phyloP scores from a whole-genome alignment of 2,113 vertebrate genomes.

The Lota lota region DNA sequence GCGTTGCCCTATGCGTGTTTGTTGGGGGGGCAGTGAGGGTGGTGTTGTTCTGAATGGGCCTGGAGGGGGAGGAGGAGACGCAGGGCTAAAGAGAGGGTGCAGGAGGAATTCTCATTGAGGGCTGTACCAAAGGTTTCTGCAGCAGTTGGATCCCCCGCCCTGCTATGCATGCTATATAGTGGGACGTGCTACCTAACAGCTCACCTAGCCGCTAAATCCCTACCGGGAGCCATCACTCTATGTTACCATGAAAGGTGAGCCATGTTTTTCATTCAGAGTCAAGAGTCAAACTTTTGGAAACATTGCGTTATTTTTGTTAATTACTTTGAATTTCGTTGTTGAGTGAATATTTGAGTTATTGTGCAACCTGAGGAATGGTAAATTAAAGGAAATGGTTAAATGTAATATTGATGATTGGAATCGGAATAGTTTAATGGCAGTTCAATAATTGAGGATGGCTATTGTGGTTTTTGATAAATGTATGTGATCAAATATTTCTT shows the following conservation, averaged over 20 bases:
- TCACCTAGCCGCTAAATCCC: slow-evolving; percentile 22
- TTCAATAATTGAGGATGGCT: too few relatives aligned
- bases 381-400: too few relatives aligned
- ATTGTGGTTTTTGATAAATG: too few relatives aligned
- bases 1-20: slow-evolving; percentile 21
- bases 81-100: slow-evolving; percentile 26
- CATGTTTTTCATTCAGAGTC: neutral
- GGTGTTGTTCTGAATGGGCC: slow-evolving; percentile 57
- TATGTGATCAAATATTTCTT: too few relatives aligned
- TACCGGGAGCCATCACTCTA: slow-evolving; percentile 22
- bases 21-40: slow-evolving; percentile 8
- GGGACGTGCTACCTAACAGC: slow-evolving; percentile 41
- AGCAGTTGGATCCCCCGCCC: slow-evolving; percentile 41
- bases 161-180: slow-evolving; percentile 48
- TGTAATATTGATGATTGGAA: too few relatives aligned
- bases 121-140: slow-evolving; percentile 47
- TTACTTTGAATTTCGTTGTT: too few relatives aligned
- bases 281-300: too few relatives aligned
- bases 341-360: too few relatives aligned
- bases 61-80: slow-evolving; percentile 32
- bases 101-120: slow-evolving; percentile 42
- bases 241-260: slow-evolving; percentile 68
- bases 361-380: too few relatives aligned
- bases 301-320: too few relatives aligned
- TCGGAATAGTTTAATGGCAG: too few relatives aligned